These are phyloP conservation scores for Drosophila suzukii DNA, from an alignment of 1,140 invertebrate species.

Conservation along the genomic window DNA sequence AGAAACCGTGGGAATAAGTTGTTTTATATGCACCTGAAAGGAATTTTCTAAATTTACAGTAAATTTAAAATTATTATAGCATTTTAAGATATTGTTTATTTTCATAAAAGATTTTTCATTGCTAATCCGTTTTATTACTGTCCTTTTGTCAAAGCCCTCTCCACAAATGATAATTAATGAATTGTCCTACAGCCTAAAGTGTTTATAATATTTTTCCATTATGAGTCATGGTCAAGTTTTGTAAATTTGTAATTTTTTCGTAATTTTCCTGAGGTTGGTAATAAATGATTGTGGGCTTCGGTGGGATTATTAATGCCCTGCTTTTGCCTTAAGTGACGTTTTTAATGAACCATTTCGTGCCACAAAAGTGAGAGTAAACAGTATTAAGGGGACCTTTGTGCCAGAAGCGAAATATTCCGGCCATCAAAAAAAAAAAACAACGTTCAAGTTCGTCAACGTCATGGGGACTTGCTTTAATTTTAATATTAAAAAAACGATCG, in stretches of 20 bases:
- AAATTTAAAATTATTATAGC: neutral
- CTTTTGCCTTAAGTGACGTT: conserved; percentile 57
- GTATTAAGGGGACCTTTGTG: conserved; percentile 12
- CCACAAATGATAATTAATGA: conserved; percentile 12
- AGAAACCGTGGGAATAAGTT: neutral
- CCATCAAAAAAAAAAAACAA: conserved; percentile 1
- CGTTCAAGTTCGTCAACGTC: conserved; percentile 32
- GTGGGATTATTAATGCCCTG: conserved; percentile 58
- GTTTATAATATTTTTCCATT: conserved; percentile 19
- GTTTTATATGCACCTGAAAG: conserved; percentile 9
- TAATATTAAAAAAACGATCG: conserved; percentile 51
- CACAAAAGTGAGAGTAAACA: conserved; percentile 48
- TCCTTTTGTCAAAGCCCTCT: neutral
- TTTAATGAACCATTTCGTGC: conserved; percentile 64
- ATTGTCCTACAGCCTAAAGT: neutral
- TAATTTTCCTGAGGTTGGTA: conserved; percentile 20
- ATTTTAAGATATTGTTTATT: neutral
- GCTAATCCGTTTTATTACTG: neutral
- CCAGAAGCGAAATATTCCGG: conserved; percentile 12
- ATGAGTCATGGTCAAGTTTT: conserved; percentile 13
- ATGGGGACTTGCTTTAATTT: conserved; percentile 40
- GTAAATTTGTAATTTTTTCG: conserved; percentile 23
- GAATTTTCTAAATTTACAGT: neutral
- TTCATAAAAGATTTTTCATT: neutral
- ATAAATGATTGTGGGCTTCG: conserved; percentile 55